Conservation (phyloP, 2,888 invertebrate genomes). For the Hypomecis punctinalis region DNA sequence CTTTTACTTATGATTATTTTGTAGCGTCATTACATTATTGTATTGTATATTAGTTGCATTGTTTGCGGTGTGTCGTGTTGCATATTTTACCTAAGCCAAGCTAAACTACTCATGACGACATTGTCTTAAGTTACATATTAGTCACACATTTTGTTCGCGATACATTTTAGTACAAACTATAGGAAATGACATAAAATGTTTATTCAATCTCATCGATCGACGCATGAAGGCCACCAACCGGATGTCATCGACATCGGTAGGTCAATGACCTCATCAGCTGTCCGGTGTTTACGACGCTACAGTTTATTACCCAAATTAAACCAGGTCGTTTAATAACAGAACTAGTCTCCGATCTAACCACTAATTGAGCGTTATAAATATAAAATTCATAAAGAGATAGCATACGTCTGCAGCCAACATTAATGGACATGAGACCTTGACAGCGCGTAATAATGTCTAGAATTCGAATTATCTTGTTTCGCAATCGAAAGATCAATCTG, state of each 20-base stretch:
- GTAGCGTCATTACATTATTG: too few relatives aligned
- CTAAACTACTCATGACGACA: too few relatives aligned
- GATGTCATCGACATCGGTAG: slow-evolving; percentile 48
- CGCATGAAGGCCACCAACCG: slow-evolving; percentile 41
- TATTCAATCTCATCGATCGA: slow-evolving; percentile 41
- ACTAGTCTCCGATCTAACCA: slow-evolving; percentile 40
- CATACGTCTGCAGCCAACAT: slow-evolving; percentile 1
- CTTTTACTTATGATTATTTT: too few relatives aligned
- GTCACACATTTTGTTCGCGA: too few relatives aligned
- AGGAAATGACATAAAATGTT: slow-evolving; percentile 4
- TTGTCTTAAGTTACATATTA: too few relatives aligned
- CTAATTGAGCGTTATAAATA: slow-evolving; percentile 34
- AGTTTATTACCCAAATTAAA: slow-evolving; percentile 38
- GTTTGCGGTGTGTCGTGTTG: too few relatives aligned
- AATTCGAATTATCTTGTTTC: not conserved
- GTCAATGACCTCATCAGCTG: slow-evolving; percentile 56
- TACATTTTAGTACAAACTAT: not conserved
- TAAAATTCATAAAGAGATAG: slow-evolving; percentile 21
- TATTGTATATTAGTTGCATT: too few relatives aligned
- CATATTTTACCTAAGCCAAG: too few relatives aligned
- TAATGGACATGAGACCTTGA: not conserved
- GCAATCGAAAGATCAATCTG: not conserved
- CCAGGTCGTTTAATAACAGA: slow-evolving; percentile 36
- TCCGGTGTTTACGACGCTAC: slow-evolving; percentile 39
- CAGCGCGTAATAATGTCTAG: not conserved